These are phyloP conservation scores for Blennius ocellaris DNA, from an alignment of 2,113 vertebrate species.

Conservation along the genomic window DNA sequence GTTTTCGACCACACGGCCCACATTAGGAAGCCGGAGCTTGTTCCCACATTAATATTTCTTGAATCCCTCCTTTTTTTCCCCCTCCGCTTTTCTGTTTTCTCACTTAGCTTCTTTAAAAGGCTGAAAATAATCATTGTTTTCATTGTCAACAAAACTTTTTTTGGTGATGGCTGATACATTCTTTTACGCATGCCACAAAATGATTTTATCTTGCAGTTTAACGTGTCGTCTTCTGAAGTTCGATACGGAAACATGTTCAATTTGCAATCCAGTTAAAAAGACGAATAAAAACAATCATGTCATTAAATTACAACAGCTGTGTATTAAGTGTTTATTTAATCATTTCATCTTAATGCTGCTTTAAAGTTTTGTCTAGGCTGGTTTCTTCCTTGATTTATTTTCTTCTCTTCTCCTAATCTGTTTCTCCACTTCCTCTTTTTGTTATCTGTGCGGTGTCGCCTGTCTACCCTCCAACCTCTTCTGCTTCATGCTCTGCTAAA, in stretches of 20 bases:
- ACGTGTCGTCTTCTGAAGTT: neutral
- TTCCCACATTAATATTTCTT: conserved; percentile 52
- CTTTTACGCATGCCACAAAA: neutral
- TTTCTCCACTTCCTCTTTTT: neutral
- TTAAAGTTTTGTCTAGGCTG: neutral
- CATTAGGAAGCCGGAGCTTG: conserved; percentile 41
- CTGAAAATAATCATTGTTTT: conserved; percentile 20
- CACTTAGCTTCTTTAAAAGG: conserved; percentile 6
- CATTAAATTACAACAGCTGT: neutral
- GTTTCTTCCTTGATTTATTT: neutral
- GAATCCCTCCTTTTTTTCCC: conserved; percentile 16
- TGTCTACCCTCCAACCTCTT: conserved; percentile 13
- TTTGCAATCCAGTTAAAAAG: neutral
- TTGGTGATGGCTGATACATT: neutral
- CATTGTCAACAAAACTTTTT: conserved; percentile 5
- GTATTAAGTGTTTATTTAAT: neutral
- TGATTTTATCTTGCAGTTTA: too few relatives aligned
- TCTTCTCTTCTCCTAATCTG: neutral
- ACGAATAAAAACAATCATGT: neutral
- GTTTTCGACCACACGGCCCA: conserved; percentile 43
- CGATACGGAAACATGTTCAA: neutral
- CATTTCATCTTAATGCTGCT: neutral
- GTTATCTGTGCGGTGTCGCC: neutral
- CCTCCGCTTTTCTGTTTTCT: conserved; percentile 34
- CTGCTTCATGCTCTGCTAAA: conserved; percentile 28